phyloP scores from a whole-genome alignment of 2,797 vertebrate genomes.

The Acropternis orthonyx region DNA sequence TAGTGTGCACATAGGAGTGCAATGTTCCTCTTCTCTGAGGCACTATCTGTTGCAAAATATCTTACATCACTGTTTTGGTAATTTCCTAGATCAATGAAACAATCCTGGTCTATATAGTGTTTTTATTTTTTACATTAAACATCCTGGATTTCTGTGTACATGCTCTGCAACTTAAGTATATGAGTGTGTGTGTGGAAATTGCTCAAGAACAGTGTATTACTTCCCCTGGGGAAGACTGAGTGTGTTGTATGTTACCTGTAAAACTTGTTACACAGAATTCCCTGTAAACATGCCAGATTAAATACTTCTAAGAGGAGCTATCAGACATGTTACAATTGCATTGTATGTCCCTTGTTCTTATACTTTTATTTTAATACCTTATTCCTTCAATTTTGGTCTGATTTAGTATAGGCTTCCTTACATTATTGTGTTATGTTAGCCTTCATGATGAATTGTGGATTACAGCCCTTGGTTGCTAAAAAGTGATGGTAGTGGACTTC shows the following conservation, averaged over 20 bases:
- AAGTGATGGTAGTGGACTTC: background rate
- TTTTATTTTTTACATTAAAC: background rate
- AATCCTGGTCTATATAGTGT: background rate
- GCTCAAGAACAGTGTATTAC: background rate
- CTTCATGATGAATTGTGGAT: background rate
- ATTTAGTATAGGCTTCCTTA: background rate
- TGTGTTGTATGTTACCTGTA: background rate
- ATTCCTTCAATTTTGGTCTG: background rate
- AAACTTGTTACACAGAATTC: background rate
- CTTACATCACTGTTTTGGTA: background rate
- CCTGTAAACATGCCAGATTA: background rate
- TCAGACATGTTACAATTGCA: background rate
- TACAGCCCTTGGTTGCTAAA: background rate
- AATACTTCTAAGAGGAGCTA: background rate
- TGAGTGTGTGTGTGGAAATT: fast-evolving
- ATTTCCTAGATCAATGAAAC: background rate
- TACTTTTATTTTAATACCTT: background rate
- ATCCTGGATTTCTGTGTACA: background rate
- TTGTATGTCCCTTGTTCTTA: background rate
- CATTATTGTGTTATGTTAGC: background rate
- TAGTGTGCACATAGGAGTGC: background rate
- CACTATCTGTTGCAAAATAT: background rate
- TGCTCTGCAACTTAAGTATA: background rate
- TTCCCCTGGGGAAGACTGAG: background rate
- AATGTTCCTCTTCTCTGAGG: background rate